phyloP scores from a whole-genome alignment of 2,113 vertebrate genomes.

The Petaurus breviceps region DNA sequence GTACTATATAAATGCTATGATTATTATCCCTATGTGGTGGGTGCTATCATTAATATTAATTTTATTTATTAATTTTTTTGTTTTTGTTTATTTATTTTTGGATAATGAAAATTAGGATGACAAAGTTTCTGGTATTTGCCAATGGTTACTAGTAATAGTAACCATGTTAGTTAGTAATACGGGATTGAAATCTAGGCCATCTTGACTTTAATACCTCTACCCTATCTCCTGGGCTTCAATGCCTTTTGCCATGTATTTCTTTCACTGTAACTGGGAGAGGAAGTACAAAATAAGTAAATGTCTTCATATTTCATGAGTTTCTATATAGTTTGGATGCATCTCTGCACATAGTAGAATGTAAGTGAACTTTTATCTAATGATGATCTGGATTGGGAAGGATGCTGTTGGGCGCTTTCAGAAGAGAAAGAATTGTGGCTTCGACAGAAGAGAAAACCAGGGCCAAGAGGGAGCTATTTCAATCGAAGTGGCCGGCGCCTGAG shows the following conservation, averaged over 20 bases:
- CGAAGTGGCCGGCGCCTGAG: background rate
- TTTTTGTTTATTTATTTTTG: too few relatives aligned
- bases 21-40: background rate
- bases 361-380: background rate
- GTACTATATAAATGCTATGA: background rate
- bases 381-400: background rate
- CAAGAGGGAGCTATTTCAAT: background rate
- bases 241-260: background rate
- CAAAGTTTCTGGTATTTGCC: background rate
- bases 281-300: background rate
- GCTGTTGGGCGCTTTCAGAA: conserved; percentile 4
- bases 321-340: background rate
- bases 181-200: background rate
- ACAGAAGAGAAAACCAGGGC: background rate
- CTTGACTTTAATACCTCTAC: background rate
- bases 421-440: background rate
- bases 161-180: background rate
- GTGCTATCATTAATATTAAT: background rate
- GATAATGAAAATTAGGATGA: background rate
- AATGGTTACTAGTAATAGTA: background rate
- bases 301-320: background rate
- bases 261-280: background rate
- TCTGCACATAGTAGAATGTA: background rate
- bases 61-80: background rate
- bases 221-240: background rate